Evolutionary conservation across 2,797 vertebrate genomes (phyloP), one percentile per base, ranked within the genome.

Genomic region (Lepidocolaptes lacrymiger): DNA sequence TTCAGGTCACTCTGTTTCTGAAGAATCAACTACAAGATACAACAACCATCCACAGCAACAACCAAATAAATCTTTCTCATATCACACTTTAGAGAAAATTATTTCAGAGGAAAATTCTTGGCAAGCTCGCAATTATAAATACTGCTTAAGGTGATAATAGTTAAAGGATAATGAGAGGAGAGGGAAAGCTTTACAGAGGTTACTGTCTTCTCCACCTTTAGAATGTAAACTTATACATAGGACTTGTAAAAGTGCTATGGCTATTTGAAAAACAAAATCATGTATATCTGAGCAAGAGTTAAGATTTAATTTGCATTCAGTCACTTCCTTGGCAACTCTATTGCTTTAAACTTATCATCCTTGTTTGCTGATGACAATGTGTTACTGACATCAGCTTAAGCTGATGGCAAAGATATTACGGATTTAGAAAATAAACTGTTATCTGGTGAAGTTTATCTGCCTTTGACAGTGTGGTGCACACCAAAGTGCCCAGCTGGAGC

Each of bases 341-440:
- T 72, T 79, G 44, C 80, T 66, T 93, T 79, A 88, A 90, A 78
- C 48, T 83, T 89, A 87, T 24, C 88, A 81, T 55, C 51, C 71
- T 73, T 90, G 32, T 85, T 94, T 89, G 43, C 55, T 73, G 77
- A 87, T 93, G 90, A 94, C 88, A 94, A 2, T 56, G 90, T 95
- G 91, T 85, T 93, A 82, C 86, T 90, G 93, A 89, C 88, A 79
- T 93, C 76, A 96, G 69, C 85, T 78, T 36, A 58, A 88, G 52
- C 23, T 79, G 91, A 63, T 89, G 66, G 63, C 32, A 93, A 52
- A 89, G 71, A 81, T 62, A 66, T 21, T 75, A 85, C 72, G 1
- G 0, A 56, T 84, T 87, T 89, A 89, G 80, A 91, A 96, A 84
- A 89, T 71, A 52, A 86, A 69, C 41, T 86, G 51, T 81, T 37